phyloP scores from a whole-genome alignment of 2,113 vertebrate species.

The Cochlearius cochlearius region DNA sequence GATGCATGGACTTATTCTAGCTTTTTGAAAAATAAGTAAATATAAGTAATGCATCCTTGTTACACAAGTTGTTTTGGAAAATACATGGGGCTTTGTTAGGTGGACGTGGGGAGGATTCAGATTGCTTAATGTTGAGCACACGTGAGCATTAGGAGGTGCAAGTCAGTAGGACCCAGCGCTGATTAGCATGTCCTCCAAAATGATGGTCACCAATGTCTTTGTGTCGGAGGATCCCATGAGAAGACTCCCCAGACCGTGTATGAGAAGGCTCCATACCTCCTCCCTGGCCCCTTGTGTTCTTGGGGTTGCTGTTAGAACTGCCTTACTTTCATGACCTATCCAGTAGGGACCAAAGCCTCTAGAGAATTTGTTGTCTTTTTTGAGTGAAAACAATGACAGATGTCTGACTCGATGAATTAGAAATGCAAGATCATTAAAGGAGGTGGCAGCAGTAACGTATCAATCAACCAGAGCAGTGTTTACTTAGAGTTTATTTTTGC shows the following conservation, averaged over 20 bases:
- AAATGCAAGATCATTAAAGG: background rate
- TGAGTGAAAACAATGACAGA: background rate
- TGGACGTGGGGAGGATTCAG: background rate
- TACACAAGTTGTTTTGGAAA: background rate
- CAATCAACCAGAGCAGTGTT: background rate
- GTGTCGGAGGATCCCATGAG: background rate
- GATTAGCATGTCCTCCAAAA: background rate
- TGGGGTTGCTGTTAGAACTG: background rate
- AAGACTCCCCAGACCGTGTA: background rate
- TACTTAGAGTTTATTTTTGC: background rate
- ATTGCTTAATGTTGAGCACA: background rate
- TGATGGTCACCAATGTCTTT: background rate
- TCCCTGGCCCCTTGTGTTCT: background rate
- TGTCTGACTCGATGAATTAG: background rate
- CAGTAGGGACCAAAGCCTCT: background rate
- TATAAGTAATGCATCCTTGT: background rate
- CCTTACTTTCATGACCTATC: background rate
- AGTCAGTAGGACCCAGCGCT: background rate
- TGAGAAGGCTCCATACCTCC: background rate
- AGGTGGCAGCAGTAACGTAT: background rate
- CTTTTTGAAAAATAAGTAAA: background rate
- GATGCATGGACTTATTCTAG: background rate
- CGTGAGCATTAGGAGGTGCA: background rate
- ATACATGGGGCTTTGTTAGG: background rate
- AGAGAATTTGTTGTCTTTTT: background rate